Base-by-base conservation (phyloP, 2,797 vertebrate genomes). In the Spondyliosoma cantharus region DNA sequence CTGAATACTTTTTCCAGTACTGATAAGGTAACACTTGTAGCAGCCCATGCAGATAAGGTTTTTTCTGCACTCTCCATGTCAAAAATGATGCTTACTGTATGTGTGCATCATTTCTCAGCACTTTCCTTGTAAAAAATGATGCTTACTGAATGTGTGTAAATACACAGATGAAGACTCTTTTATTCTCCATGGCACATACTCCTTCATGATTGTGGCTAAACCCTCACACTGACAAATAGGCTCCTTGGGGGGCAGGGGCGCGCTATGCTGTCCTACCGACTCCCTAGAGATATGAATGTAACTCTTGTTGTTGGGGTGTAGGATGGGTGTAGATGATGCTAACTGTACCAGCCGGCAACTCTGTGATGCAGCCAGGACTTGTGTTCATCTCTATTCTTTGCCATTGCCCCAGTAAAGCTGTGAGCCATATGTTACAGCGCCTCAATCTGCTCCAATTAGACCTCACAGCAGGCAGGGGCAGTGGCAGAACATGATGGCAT, bases 361-460 rank as follows among this genome's bases (percentile, higher is more conserved):
- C 77, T 76, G 17, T 80, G 80, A 79, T 87, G 52, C 68, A 91
- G 54, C 59, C 74, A 64, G 65, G 66, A 57, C 61, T 57, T 69
- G 25, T 24, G 29, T 62, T 80, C 22, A 65, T 64, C 72, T 81
- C 58, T 13, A 32, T 57, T 76, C 50, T 76, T 68, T 77, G 15
- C 43, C 59, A 49, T 64, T 58, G 25, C 52, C 46, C 59, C 48
- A 20, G 50, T 76, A 73, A 80, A 84, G 62, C 83, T 76, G 57
- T 43, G 63, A 66, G 78, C 80, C 88, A 90, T 87, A 82, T 91
- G 90, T 71, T 86, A 72, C 81, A 66, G 65, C 50, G 16, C 57
- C 77, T 81, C 53, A 72, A 61, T 88, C 74, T 83, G 79, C 79
- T 91, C 78, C 73, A 85, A 85, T 94, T 89, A 86, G 80, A 71